phyloP scores from a whole-genome alignment of 2,797 vertebrate species.

The Phyllotis vaccarum region DNA sequence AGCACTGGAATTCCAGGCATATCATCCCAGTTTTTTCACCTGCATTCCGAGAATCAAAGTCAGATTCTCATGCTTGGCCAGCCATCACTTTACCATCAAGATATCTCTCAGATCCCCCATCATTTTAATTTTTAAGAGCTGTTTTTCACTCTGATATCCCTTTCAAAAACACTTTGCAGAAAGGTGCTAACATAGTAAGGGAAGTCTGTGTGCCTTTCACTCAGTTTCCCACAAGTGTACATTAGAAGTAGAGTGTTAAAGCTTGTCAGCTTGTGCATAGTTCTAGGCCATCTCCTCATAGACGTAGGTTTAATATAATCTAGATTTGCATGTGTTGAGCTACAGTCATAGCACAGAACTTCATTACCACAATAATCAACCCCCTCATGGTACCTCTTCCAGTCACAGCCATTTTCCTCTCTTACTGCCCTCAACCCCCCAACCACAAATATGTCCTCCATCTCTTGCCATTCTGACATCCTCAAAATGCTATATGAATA shows the following conservation, averaged over 20 bases:
- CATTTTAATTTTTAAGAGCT: slow-evolving; percentile 49
- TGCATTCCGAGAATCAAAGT: neutral
- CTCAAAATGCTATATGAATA: slow-evolving; percentile 28
- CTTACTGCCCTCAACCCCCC: neutral
- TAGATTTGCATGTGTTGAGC: slow-evolving; percentile 1
- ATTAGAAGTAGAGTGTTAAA: slow-evolving; percentile 11
- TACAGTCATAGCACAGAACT: neutral
- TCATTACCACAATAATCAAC: neutral
- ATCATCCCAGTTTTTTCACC: too few species aligned
- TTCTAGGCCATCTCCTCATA: slow-evolving; percentile 9
- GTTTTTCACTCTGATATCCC: slow-evolving; percentile 1
- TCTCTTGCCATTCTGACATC: slow-evolving; percentile 52
- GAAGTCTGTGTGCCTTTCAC: neutral
- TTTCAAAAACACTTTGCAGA: slow-evolving; percentile 45
- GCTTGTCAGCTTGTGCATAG: neutral
- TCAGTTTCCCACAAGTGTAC: neutral
- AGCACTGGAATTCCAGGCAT: neutral
- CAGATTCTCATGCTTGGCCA: neutral
- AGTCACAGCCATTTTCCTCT: neutral
- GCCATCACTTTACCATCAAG: neutral
- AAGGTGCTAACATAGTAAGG: slow-evolving; percentile 30
- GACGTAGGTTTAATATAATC: slow-evolving; percentile 13
- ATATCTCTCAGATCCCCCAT: neutral
- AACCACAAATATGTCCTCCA: slow-evolving; percentile 16
- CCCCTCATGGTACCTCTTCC: neutral